Evolutionary conservation across 1,140 invertebrate genomes (phyloP).

Genomic region (Drosophila eugracilis): DNA sequence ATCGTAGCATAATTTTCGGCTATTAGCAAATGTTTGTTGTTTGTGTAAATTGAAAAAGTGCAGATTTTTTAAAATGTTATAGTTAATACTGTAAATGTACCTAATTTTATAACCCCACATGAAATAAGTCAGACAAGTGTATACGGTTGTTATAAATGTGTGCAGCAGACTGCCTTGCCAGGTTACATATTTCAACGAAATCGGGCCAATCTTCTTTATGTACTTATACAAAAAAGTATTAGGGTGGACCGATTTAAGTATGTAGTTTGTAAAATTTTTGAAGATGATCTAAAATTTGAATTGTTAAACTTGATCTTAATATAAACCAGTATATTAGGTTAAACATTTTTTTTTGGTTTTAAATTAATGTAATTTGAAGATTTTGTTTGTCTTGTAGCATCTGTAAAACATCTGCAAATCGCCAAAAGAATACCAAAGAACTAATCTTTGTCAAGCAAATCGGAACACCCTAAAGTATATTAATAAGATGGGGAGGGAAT

Average conservation of each 20-base stretch:
- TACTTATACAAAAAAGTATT: background rate
- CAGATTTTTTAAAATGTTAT: constrained; percentile 60
- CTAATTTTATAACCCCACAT: constrained; percentile 48
- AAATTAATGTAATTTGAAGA: background rate
- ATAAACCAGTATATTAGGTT: background rate
- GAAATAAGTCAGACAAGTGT: constrained; percentile 35
- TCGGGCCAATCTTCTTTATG: background rate
- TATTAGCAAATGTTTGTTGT: constrained; percentile 68
- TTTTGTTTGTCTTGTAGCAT: background rate
- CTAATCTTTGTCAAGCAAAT: background rate
- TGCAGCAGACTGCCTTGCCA: constrained; percentile 20
- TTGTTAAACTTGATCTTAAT: background rate
- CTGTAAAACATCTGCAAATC: background rate
- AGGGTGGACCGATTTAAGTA: background rate
- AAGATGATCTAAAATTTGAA: too few species aligned
- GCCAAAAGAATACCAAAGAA: background rate
- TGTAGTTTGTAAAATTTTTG: background rate
- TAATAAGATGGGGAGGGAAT: background rate
- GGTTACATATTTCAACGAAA: background rate
- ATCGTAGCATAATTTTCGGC: constrained; percentile 68
- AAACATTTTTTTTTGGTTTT: background rate
- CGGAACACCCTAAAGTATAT: background rate
- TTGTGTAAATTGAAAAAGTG: constrained; percentile 37
- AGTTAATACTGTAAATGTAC: constrained; percentile 49
- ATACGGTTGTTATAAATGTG: constrained; percentile 10